A percentile compares a stretch with the other conserved stretches of the same genome.
These are phyloP conservation scores for Drymodes brunneopygia DNA, from an alignment of 2,113 vertebrate species.

Conservation along the genomic window DNA sequence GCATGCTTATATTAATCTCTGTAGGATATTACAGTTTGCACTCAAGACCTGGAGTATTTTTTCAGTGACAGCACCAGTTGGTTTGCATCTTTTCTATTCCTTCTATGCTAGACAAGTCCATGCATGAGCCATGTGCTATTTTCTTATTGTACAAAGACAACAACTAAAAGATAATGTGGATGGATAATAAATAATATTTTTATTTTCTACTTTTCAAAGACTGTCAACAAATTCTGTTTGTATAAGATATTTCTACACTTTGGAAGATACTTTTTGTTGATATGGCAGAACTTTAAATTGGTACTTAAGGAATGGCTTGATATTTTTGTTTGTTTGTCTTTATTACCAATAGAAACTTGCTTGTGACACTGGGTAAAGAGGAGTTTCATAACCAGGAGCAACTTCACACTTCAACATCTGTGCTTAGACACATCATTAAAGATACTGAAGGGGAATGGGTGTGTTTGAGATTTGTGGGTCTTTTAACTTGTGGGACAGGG, in stretches of 20 bases:
- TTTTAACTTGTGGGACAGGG: not conserved
- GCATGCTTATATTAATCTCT: conserved; percentile 42
- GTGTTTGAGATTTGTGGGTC: not conserved
- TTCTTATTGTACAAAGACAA: not conserved
- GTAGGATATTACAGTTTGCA: conserved; percentile 43
- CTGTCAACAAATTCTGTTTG: not conserved
- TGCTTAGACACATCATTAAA: not conserved
- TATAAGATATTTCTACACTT: not conserved
- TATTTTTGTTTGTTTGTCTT: not conserved
- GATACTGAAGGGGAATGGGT: not conserved
- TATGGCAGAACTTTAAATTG: not conserved
- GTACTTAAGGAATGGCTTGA: not conserved
- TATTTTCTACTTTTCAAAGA: not conserved
- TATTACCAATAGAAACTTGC: not conserved
- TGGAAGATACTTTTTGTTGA: not conserved
- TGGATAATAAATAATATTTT: not conserved
- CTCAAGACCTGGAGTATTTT: conserved; percentile 40
- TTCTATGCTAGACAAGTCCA: not conserved
- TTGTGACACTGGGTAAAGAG: not conserved
- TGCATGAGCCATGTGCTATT: not conserved
- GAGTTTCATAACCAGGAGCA: not conserved
- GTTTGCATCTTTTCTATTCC: conserved; percentile 13
- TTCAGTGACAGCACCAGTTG: not conserved
- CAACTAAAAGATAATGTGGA: not conserved
- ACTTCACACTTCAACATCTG: not conserved